Conservation (phyloP, 1,140 invertebrate species). For the Papilio polytes region DNA sequence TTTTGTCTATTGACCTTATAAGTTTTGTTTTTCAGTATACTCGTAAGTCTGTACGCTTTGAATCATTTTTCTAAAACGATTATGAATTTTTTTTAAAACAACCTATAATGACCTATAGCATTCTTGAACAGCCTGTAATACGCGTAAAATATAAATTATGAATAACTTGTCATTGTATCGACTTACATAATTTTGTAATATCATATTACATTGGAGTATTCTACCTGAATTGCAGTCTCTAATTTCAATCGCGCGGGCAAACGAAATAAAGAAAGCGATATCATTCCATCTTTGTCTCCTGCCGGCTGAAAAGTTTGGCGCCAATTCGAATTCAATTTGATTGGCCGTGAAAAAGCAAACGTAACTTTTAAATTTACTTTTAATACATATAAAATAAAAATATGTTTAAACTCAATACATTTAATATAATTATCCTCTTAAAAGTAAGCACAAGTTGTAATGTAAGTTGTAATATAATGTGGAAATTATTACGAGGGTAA, state of each 20-base stretch:
- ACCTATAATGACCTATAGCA: no score
- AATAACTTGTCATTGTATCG: neutral
- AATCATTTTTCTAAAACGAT: no score
- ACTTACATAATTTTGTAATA: neutral
- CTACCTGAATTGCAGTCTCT: neutral
- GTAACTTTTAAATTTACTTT: neutral
- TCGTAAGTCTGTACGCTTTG: no score
- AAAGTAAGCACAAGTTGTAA: neutral
- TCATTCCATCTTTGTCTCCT: neutral
- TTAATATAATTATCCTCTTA: neutral
- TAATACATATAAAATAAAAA: neutral
- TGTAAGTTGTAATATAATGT: neutral
- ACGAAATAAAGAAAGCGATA: neutral
- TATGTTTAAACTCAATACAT: neutral
- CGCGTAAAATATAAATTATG: neutral
- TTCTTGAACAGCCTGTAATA: neutral
- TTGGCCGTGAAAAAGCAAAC: neutral
- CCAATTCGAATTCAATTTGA: neutral
- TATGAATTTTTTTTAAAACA: no score
- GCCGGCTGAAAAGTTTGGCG: neutral
- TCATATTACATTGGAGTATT: conserved; percentile 24
- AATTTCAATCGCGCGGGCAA: conserved; percentile 8
- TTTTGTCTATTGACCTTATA: no score
- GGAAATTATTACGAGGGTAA: neutral
- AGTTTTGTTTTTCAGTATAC: no score